phyloP scores from a whole-genome alignment of 2,797 vertebrate species.

The Galago senegalensis region DNA sequence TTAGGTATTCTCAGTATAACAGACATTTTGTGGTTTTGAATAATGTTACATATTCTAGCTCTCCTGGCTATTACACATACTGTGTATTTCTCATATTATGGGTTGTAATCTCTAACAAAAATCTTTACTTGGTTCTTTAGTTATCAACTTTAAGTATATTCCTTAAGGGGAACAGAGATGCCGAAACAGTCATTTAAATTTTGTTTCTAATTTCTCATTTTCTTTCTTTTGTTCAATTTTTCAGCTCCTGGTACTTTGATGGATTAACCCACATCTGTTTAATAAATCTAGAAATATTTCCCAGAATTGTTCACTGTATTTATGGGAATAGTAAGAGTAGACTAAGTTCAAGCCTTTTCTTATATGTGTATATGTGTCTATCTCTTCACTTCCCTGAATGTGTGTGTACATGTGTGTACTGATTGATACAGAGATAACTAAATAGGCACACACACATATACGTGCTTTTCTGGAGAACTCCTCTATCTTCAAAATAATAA shows the following conservation, averaged over 20 bases:
- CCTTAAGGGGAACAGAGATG: neutral
- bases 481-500: neutral
- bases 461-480: neutral
- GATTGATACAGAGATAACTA: neutral
- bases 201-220: neutral
- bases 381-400: neutral
- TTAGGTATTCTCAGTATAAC: neutral
- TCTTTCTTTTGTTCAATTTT: slow-evolving; percentile 20
- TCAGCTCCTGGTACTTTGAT: neutral
- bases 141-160: neutral
- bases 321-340: slow-evolving; percentile 4
- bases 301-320: slow-evolving; percentile 19
- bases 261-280: slow-evolving; percentile 13
- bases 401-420: neutral
- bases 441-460: neutral
- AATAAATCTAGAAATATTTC: slow-evolving; percentile 55
- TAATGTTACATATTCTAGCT: neutral
- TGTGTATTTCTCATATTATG: neutral
- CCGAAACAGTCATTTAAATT: slow-evolving; percentile 14
- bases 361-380: neutral
- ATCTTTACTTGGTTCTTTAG: neutral
- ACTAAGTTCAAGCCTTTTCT: neutral
- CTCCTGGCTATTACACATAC: neutral
- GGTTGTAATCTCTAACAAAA: neutral
- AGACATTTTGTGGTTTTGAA: slow-evolving; percentile 52